Evolutionary conservation across 2,888 invertebrate genomes (phyloP).

Genomic region (Ectemnius lituratus): DNA sequence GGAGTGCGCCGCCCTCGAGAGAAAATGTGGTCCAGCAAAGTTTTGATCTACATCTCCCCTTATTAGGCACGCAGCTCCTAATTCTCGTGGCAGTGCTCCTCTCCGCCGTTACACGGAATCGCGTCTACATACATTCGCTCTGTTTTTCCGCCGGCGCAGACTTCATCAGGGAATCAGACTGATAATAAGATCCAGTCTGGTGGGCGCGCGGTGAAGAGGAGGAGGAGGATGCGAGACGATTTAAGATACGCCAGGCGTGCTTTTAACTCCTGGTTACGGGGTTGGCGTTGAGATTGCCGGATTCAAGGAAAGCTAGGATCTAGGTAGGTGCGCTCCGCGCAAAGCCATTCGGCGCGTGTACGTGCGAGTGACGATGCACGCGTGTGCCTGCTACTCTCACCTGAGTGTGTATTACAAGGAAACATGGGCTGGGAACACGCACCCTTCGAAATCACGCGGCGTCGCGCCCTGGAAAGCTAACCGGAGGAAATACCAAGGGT

Average conservation of each 20-base stretch:
- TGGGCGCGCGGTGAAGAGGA: constrained; percentile 45
- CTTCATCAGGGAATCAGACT: constrained; percentile 68
- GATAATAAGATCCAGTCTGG: constrained; percentile 75
- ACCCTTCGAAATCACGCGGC: constrained; percentile 56
- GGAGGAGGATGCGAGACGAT: constrained; percentile 40
- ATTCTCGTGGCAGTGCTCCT: too few relatives aligned
- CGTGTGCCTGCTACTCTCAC: constrained; percentile 12
- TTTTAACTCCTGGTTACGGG: constrained; percentile 77
- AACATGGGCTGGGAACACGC: constrained; percentile 52
- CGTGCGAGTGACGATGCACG: constrained; percentile 42
- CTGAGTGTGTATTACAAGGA: constrained; percentile 47
- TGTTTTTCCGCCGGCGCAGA: not conserved
- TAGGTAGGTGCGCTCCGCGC: constrained; percentile 28
- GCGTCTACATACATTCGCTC: not conserved
- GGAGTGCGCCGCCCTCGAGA: too few relatives aligned
- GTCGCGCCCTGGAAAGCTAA: constrained; percentile 51
- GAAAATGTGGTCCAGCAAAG: too few relatives aligned
- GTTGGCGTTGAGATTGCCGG: constrained; percentile 75
- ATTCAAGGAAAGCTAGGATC: constrained; percentile 62
- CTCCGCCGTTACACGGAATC: too few relatives aligned
- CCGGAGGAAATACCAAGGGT: constrained; percentile 54
- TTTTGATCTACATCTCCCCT: too few relatives aligned
- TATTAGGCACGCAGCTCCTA: too few relatives aligned
- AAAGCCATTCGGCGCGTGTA: constrained; percentile 27
- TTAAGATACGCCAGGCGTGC: constrained; percentile 76